A percentile compares a stretch with the other conserved stretches of the same genome.
Evolutionary conservation across 2,113 vertebrate genomes (phyloP).

Genomic region (Conger conger): DNA sequence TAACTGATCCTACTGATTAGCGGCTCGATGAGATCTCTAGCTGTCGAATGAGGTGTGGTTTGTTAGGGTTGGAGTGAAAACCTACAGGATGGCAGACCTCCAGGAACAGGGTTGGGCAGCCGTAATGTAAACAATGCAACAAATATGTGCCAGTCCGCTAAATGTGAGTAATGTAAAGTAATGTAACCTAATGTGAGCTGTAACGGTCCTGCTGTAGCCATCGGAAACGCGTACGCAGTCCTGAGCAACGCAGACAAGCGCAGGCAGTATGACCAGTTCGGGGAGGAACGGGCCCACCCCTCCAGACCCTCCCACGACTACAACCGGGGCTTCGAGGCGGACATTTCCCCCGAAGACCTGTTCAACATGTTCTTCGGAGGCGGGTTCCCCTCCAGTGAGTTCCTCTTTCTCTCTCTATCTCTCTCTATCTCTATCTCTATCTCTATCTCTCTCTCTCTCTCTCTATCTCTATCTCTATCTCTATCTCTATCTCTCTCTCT

Average conservation of each 20-base stretch:
- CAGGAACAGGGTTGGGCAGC: no score
- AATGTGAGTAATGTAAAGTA: no score
- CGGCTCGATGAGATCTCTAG: no score
- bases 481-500: no score
- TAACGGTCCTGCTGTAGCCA: slow-evolving; percentile 68
- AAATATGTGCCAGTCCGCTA: no score
- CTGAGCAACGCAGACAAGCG: slow-evolving; percentile 88
- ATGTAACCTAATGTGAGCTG: no score
- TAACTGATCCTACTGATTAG: no score
- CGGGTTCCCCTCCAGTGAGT: slow-evolving; percentile 91
- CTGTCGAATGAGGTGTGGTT: no score
- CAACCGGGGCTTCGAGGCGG: slow-evolving; percentile 80
- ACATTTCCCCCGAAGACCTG: slow-evolving; percentile 96
- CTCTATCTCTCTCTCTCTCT: neutral
- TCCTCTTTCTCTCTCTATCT: neutral
- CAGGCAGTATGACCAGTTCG: slow-evolving; percentile 88
- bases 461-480: neutral
- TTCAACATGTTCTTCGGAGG: slow-evolving; percentile 99
- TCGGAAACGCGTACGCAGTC: slow-evolving; percentile 89
- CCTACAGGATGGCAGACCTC: no score
- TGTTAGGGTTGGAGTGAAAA: no score
- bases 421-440: neutral
- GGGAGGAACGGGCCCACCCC: slow-evolving; percentile 77
- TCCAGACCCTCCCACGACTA: slow-evolving; percentile 58
- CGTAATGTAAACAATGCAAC: no score